Base-by-base conservation (phyloP, 2,113 vertebrate genomes). In the Martes martes region DNA sequence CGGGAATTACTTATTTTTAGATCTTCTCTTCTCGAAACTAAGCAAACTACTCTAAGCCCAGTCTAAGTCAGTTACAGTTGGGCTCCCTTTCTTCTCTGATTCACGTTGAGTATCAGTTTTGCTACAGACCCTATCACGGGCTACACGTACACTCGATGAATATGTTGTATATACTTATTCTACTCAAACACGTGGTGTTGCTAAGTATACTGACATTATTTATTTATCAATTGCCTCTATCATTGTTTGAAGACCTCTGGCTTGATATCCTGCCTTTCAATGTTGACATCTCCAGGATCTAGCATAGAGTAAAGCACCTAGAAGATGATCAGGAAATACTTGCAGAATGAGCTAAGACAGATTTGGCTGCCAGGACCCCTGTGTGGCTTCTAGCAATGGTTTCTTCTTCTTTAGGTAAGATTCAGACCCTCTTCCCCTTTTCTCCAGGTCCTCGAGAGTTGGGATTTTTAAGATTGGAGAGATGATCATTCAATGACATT, bases 281-380 rank as follows among this genome's bases (percentile, higher is more conserved):
- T 50, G 3, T 52, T 26, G 26, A 6, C 14, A 6, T 93, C 55
- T 63, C 31, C 10, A 88, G 16, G 21, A 78, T 79, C 31, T 18
- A 55, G 4, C 28, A 45, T 1, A 28, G 11, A 78, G 2, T 42
- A 24, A 33, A 36, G 1, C 26, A 13, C 14, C 2, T 59, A 31
- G 21, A n/a, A 39, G 6, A 9, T 36, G 5, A 39, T 88, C 36
- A 57, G 39, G 24, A 42, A 26, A 50, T 14, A 80, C 26, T 36
- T 82, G 7, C 24, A 28, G n/a, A 26, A 28, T 19, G 15, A 55
- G 3, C 47, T 15, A 5, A 2, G 24, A 6, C 3, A 47, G 6
- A 36, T 1, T 23, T 47, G 33, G 28, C 18, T 1, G 16, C 4
- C 2, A 69, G 47, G 3, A 0, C 0, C 19, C 11, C 24, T 36